Evolutionary conservation across 2,888 invertebrate genomes (phyloP), one percentile per base, ranked within the genome.

Genomic region (Neria commutata): DNA sequence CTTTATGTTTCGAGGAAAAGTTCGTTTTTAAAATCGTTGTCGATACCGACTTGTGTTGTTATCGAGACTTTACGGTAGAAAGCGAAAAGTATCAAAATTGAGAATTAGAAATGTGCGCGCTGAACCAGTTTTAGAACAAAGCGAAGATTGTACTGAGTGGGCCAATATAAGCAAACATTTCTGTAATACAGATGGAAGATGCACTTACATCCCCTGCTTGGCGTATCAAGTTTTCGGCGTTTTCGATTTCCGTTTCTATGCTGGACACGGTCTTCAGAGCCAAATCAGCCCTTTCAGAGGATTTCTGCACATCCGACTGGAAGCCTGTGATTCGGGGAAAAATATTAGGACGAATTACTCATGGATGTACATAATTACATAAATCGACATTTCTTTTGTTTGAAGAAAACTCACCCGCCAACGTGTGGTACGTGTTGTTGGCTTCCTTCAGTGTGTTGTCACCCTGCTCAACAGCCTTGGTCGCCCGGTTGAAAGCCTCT

Each of bases 251-350:
- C 56, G 84, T 80, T 72, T 91, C 87, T 56, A 98, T 95, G 61
- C 87, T 86, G 0, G 89, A 87, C 17, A 96, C 89, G 61, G 88
- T 87, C 61, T 86, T 80, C 14, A 95, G 82, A 0, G 96, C 94
- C 62, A 90, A 86, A 45, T 89, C 85, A 0, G 98, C 96, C 65
- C 89, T 88, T 49, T 88, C 86, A 59, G 92, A 91, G 60, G 93
- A 95, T 64, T 90, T 89, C 66, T 92, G 89, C 1, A 97, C 95
- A 81, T 94, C 89, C 58, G 91, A 88, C 78, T 96, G 94, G 84
- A 98, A 98, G 76, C 91, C 92, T 91, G 72, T 51, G 72, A 21
- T 4, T 3, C 8, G 2, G 21, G 19, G 11, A 23, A 47, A 47
- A 4, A 23, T 17, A n/a, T n/a, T n/a, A n/a, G n/a, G n/a, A n/a